Conservation (phyloP, 2,797 vertebrate genomes). For the Enteromius radiatus region DNA sequence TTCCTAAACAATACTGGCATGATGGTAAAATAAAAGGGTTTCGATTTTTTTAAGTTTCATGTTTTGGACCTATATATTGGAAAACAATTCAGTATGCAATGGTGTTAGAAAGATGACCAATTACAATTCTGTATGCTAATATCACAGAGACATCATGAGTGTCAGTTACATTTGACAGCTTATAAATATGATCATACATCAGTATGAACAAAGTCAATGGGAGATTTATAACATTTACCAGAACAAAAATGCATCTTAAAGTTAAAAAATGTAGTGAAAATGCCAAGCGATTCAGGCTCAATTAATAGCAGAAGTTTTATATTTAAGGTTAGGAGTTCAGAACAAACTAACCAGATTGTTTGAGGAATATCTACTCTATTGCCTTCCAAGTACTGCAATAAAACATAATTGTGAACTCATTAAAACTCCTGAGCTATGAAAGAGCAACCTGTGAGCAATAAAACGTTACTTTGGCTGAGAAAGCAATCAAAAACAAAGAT, state of each 20-base stretch:
- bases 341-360: conserved; percentile 20
- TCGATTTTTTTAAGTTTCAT: background rate
- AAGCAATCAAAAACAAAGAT: background rate
- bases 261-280: background rate
- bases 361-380: conserved; percentile 9
- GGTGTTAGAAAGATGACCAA: background rate
- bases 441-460: conserved; percentile 24
- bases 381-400: conserved; percentile 8
- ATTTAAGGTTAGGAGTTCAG: background rate
- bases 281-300: background rate
- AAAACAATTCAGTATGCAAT: background rate
- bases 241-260: background rate
- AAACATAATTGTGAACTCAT: conserved; percentile 16
- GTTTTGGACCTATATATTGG: background rate
- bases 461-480: background rate
- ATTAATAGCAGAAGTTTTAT: background rate
- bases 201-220: background rate
- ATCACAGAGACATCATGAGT: background rate
- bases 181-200: background rate
- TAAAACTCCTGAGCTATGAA: background rate
- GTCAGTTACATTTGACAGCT: background rate
- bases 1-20: background rate
- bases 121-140: background rate
- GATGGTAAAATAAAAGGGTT: background rate
- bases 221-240: background rate